Base-by-base conservation (phyloP, 2,113 vertebrate species). In the Lamprologus ornatipinnis region DNA sequence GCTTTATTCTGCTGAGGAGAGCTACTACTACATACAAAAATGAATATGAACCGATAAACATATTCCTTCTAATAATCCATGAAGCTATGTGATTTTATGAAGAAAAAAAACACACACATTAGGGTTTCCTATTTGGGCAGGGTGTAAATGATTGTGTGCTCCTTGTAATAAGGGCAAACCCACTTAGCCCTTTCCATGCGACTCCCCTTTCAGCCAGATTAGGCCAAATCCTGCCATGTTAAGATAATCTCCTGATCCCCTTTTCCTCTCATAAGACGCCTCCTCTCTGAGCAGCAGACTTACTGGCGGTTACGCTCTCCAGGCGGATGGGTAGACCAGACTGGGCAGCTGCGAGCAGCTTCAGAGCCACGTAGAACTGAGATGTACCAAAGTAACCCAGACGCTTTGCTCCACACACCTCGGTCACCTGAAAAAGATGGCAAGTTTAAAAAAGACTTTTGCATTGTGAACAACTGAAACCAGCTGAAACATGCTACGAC, bases 301-400 rank as follows among this genome's bases (percentile, higher is more conserved):
- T 94, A 99, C 98, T 98, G 91, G 97, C 96, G 70, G 97, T 96
- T 88, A 98, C 95, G 86, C 97, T 99, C 92, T 99, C 98, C 89
- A 97, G 96, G 84, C 96, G 96, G 85, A 99, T 86, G n/a, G 98
- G 97, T 54, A 98, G 96, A 31, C 97, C 98, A 4, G 97, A 94
- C 92, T 99, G 98, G 2, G 97, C 97, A 12, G 97, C 98, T 0
- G 98, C 97, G 47, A 99, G 97, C 92, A 99, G 96, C 95, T 99
- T 99, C 95, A 99, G 96, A 80, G 98, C 98, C 93, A 98, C 85
- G 21, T 97, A 99, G 96, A 99, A 99, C 54, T 99, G 98, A 75
- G 97, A 92, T 2, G 96, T 97, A 79, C 98, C 98, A 88, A 99
- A 99, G 97, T 97, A 99, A 80, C 98, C 98, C 91, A 97, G 94